Evolutionary conservation across 2,888 invertebrate genomes (phyloP).

Genomic region (Lacanobia oleracea): DNA sequence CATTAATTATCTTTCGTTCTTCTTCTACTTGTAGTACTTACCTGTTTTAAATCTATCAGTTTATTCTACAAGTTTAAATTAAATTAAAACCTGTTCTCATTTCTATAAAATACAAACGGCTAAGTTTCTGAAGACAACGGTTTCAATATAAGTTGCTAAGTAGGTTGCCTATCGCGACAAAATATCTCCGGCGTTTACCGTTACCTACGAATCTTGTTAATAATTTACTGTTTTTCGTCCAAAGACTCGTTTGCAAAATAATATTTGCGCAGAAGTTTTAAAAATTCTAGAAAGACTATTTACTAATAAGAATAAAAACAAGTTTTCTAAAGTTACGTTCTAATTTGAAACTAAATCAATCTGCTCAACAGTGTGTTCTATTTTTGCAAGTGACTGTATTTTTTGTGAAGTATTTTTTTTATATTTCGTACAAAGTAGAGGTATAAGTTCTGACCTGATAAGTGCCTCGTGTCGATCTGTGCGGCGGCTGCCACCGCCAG

Average conservation of each 20-base stretch:
- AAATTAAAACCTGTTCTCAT: constrained; percentile 17
- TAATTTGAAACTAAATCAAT: constrained; percentile 17
- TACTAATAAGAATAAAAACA: background rate
- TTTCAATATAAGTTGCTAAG: constrained; percentile 52
- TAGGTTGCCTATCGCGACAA: constrained; percentile 56
- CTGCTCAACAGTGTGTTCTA: background rate
- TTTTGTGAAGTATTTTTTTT: background rate
- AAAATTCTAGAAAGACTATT: background rate
- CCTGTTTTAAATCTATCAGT: background rate
- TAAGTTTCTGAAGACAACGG: constrained; percentile 40
- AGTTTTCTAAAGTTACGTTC: constrained; percentile 22
- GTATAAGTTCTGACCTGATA: constrained; percentile 81
- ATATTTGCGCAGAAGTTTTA: background rate
- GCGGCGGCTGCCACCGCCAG: constrained; percentile 81
- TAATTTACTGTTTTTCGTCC: constrained; percentile 14
- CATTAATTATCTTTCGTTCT: constrained; percentile 7
- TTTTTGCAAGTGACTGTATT: background rate
- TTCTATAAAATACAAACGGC: constrained; percentile 15
- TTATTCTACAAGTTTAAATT: constrained; percentile 6
- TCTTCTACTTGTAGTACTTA: background rate
- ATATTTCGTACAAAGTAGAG: background rate
- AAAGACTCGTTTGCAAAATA: constrained; percentile 11
- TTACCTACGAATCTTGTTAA: constrained; percentile 37
- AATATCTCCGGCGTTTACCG: constrained; percentile 54
- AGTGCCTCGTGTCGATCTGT: constrained; percentile 84